These are phyloP conservation scores for Nylanderia fulva DNA, from an alignment of 1,140 invertebrate genomes.

Conservation along the genomic window DNA sequence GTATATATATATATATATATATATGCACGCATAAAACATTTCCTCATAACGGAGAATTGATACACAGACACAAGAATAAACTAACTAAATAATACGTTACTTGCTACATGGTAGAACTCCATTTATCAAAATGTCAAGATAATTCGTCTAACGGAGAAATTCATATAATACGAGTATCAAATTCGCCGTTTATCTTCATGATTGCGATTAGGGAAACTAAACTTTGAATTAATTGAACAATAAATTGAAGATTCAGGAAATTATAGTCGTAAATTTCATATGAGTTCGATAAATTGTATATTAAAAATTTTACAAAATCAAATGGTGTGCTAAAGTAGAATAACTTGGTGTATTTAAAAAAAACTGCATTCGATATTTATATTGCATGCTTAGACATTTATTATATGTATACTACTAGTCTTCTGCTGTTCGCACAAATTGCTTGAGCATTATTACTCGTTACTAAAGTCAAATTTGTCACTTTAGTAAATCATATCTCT, in stretches of 20 bases:
- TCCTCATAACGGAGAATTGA: not conserved
- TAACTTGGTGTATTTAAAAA: not conserved
- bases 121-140: not conserved
- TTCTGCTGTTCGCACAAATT: conserved; percentile 10
- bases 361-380: conserved; percentile 1
- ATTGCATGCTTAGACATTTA: not conserved
- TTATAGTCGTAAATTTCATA: not conserved
- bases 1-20: not conserved
- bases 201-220: not conserved
- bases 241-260: not conserved
- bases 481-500: conserved; percentile 57
- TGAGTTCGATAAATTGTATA: not conserved
- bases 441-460: conserved; percentile 22
- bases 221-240: not conserved
- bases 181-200: not conserved
- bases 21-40: not conserved
- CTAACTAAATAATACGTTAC: not conserved
- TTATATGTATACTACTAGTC: not conserved
- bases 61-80: not conserved
- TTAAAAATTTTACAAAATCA: not conserved
- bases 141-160: not conserved
- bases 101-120: too few relatives aligned
- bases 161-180: not conserved
- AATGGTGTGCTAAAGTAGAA: not conserved
- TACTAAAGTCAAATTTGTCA: conserved; percentile 58